Evolutionary conservation across 64 coral and sea anemone genomes (phyloP).

Genomic region (Porites australiensis): DNA sequence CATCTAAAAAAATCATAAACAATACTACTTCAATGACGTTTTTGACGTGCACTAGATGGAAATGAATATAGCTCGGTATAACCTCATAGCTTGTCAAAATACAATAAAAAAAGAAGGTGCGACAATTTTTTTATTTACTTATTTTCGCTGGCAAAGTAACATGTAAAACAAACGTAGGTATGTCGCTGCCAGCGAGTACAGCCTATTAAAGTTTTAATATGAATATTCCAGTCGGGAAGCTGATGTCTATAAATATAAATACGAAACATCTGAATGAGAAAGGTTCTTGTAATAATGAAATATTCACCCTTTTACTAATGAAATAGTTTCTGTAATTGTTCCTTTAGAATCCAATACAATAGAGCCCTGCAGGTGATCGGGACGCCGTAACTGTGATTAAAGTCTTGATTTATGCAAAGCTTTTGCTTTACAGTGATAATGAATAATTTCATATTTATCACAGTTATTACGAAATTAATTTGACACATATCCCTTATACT

Average conservation of each 20-base stretch:
- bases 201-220: background rate
- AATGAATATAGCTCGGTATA: background rate
- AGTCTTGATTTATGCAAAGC: conserved; percentile 34
- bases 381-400: background rate
- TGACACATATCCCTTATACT: background rate
- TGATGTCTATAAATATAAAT: background rate
- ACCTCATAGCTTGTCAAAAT: no score
- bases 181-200: background rate
- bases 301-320: background rate
- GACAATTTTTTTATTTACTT: background rate
- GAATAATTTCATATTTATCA: conserved; percentile 50
- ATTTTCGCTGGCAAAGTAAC: background rate
- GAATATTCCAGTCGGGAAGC: background rate
- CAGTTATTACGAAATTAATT: conserved; percentile 36
- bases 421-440: conserved; percentile 15
- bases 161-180: background rate
- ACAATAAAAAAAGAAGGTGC: background rate
- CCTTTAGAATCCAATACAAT: conserved; percentile 2
- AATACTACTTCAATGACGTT: background rate
- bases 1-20: background rate
- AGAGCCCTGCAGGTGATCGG: background rate
- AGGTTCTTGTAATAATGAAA: background rate
- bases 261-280: background rate
- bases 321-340: conserved; percentile 21
- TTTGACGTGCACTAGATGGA: background rate